Base-by-base conservation (phyloP, 2,797 vertebrate genomes). In the Oreochromis grahami region DNA sequence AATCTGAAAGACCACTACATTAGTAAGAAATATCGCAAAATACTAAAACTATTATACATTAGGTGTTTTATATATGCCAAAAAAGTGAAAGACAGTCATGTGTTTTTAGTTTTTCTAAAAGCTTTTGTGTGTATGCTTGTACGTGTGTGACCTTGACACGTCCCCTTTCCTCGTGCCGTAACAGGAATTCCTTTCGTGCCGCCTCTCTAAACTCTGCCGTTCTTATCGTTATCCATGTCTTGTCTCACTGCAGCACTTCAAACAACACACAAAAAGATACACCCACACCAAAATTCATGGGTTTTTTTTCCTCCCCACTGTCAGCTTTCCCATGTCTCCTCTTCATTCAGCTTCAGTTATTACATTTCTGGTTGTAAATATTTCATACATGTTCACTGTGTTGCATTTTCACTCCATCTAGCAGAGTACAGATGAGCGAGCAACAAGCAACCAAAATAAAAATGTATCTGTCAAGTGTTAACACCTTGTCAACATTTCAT, bases 181-280 rank as follows among this genome's bases (percentile, higher is more conserved):
- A 83, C 77, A 17, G 53, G 26, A 83, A 81, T 83, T 87, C 76
- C 52, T 86, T 84, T 87, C 56, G 50, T 92, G 83, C 51, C 32
- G 21, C 68, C 58, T 81, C 84, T 86, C 36, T 83, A 58, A 85
- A 81, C 78, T 15, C 86, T 3, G 21, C 86, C 82, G 32, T 87
- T 88, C 79, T 50, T 85, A 87, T 87, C 36, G 17, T 84, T 83
- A 82, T 79, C 84, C 84, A 70, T 65, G 45, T 90, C 84, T 90
- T 89, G 83, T 90, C 90, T 92, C 84, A 38, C 81, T 83, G 88
- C 85, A 78, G 84, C 80, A 89, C 83, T 89, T 92, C 86, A 91
- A 85, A 92, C 80, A 48, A 63, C 79, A 83, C 83, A 82, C 76
- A 79, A 82, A 60, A 81, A 48, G 41, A 81, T 50, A 76, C 84